Base-by-base conservation (phyloP, 2,888 invertebrate genomes). In the Caradrina clavipalpis region DNA sequence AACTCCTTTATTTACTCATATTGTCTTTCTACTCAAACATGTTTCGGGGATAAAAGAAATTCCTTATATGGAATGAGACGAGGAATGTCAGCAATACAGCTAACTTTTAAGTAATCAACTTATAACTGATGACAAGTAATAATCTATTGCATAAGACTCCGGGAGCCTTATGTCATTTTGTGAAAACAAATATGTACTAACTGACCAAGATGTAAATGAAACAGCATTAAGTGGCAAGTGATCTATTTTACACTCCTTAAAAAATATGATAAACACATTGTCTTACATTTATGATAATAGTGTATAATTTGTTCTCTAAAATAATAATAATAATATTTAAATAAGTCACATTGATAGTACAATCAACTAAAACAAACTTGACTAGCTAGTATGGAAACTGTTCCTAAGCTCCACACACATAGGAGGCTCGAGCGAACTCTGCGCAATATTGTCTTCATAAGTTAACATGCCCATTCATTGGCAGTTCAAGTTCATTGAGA, bases 241-340 rank as follows among this genome's bases (percentile, higher is more conserved):
- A 85, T 92, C 86, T 92, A 91, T 91, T 88, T 89, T 91, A 90
- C 90, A 91, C 88, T 90, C 86, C 82, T 90, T 90, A 89, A 81
- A 90, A 90, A 89, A 88, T 88, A 89, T 89, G 89, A 89, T 91
- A 88, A 91, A 89, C 86, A 87, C 86, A 87, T 81, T 85, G 76
- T 83, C 87, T 89, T 90, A 90, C 66, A 79, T 82, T 81, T 83
- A 84, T 72, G 81, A 79, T 86, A 80, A 73, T 86, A 80, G 68
- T 83, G 84, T 86, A 86, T 83, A 87, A 82, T 81, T 83, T 81
- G 58, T 81, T 85, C 56, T 84, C 80, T 85, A 86, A 89, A 88
- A 87, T 85, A 85, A 85, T 67, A 76, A 85, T 67, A 76, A 69
- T 78, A 78, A 11, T 39, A 39, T 39, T 13, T 83, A 79, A 35